Base-by-base conservation (phyloP, 37 sponge, comb jelly and placozoan genomes). In the Agelas oroides region DNA sequence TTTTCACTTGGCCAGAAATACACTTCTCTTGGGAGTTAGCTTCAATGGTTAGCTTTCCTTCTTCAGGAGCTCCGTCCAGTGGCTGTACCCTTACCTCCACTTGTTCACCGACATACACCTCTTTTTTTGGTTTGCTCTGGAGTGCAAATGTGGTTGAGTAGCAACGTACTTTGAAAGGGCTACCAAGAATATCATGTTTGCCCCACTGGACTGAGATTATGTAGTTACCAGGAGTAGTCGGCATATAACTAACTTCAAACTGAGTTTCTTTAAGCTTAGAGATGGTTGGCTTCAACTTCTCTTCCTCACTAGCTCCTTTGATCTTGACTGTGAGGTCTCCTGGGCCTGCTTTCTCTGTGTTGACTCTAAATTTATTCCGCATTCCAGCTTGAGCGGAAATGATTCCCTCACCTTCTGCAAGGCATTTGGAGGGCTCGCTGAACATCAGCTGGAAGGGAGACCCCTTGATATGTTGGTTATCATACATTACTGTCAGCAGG, bases 371-470 rank as follows among this genome's bases (percentile, higher is more conserved):
- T 8, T 37, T 68, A 30, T 75, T 60, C 61, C 40, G 27, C 52
- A 63, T 39, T 35, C 74, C 77, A 24, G 77, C 78, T 19, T 68
- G 82, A 11, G 89, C 86, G 14, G 62, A 41, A 24, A 58, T 62
- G 1, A 94, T 79, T 2, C 94, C 94, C 53, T 84, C 84, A 20
- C 94, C 94, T 6, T 90, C 81, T 3, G 91, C 88, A n/a, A 68
- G 25, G 73, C 80, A 83, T 32, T 82, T 30, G 17, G 59, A 20
- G 8, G 65, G 67, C 24, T 53, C 39, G 24, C 58, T 66, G 71
- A 84, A 89, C 13, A 55, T 41, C 38, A 93, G 55, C 35, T 90
- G 86, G 77, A 93, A 93, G 30, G 94, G 94, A n/a, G 86, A 85
- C 0, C 94, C 94, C 18, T 66, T 54, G 33, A 93, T 85, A 75